Evolutionary conservation across 1,140 invertebrate species (phyloP).

Genomic region (Asbolus verrucosus): DNA sequence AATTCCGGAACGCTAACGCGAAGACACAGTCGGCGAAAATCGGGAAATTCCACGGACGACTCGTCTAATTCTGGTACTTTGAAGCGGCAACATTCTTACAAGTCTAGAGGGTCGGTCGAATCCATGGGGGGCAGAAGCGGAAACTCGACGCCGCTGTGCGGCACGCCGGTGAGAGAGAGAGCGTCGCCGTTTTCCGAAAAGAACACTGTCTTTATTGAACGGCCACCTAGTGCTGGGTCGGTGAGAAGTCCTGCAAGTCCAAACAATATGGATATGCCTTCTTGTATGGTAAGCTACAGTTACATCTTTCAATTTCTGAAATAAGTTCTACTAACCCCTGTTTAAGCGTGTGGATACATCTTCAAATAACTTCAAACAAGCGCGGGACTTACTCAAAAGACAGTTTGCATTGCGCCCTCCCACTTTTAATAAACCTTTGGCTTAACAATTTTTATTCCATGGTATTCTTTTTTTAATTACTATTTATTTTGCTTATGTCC

Average conservation of each 20-base stretch:
- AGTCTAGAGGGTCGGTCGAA: slow-evolving; percentile 61
- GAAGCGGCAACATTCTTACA: slow-evolving; percentile 68
- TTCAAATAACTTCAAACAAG: neutral
- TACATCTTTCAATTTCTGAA: no score
- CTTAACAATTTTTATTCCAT: neutral
- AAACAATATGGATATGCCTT: slow-evolving; percentile 57
- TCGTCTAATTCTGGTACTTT: slow-evolving; percentile 70
- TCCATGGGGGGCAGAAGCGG: slow-evolving; percentile 63
- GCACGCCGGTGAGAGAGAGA: slow-evolving; percentile 68
- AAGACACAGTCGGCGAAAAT: slow-evolving; percentile 68
- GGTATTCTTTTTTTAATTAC: slow-evolving; percentile 19
- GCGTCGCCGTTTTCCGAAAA: slow-evolving; percentile 64
- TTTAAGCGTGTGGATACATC: neutral
- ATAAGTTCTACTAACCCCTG: slow-evolving; percentile 10
- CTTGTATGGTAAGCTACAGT: slow-evolving; percentile 65
- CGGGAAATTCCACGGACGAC: slow-evolving; percentile 64
- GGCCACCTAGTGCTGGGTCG: slow-evolving; percentile 64
- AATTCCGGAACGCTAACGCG: slow-evolving; percentile 67
- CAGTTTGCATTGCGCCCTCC: neutral
- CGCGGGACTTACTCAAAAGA: neutral
- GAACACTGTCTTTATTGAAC: slow-evolving; percentile 64
- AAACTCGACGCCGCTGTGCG: slow-evolving; percentile 68
- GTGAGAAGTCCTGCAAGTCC: slow-evolving; percentile 65
- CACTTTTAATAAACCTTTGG: slow-evolving; percentile 21
- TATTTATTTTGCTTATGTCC: slow-evolving; percentile 6